phyloP scores from a whole-genome alignment of 2,113 vertebrate genomes.

The Tapirus terrestris region DNA sequence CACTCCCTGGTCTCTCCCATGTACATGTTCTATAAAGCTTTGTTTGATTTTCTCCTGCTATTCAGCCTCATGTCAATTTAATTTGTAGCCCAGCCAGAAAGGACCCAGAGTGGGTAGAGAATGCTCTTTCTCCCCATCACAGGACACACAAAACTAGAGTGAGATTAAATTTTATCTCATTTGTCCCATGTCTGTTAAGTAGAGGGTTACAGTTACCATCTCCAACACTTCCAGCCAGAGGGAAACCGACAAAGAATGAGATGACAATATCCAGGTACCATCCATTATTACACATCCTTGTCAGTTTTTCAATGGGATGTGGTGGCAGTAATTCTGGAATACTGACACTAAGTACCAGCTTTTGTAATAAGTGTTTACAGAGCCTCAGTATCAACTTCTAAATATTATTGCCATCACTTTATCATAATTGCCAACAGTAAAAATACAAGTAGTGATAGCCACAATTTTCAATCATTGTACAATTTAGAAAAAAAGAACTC shows the following conservation, averaged over 20 bases:
- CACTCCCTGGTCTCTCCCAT: too few species aligned
- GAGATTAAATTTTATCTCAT: not conserved
- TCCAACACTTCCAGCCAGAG: not conserved
- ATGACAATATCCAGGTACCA: not conserved
- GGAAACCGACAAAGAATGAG: not conserved
- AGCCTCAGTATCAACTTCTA: not conserved
- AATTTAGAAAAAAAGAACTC: not conserved
- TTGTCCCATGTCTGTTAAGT: not conserved
- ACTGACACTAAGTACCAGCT: not conserved
- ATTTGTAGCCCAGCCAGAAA: too few species aligned
- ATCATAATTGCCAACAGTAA: conserved; percentile 16
- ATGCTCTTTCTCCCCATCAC: too few species aligned
- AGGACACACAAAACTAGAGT: not conserved
- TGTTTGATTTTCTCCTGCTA: too few species aligned
- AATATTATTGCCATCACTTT: not conserved
- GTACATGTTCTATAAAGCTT: too few species aligned
- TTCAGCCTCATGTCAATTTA: too few species aligned
- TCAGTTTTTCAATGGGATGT: not conserved
- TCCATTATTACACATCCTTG: not conserved
- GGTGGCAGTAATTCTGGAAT: not conserved
- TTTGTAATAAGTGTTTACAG: not conserved
- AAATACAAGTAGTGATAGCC: not conserved
- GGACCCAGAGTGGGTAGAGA: too few species aligned
- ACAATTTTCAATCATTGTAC: conserved; percentile 13
- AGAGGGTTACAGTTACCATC: not conserved